phyloP scores from a whole-genome alignment of 2,888 invertebrate genomes.

The Anodontia alba region DNA sequence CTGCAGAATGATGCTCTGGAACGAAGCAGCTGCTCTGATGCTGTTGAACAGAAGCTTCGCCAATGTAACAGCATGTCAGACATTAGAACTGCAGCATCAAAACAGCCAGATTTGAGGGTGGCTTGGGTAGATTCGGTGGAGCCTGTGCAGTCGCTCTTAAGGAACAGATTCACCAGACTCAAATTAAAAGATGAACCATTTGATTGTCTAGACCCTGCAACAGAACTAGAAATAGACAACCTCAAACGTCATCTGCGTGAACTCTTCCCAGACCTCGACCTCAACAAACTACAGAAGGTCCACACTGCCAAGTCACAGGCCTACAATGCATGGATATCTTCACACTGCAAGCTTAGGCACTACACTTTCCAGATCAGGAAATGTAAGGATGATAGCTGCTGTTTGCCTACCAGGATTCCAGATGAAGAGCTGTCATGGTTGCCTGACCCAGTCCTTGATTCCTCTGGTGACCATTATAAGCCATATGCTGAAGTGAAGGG shows the following conservation, averaged over 20 bases:
- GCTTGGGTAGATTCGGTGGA: slow-evolving; percentile 19
- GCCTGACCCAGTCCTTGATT: slow-evolving; percentile 42
- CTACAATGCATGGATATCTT: slow-evolving; percentile 23
- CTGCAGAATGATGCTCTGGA: slow-evolving; percentile 50
- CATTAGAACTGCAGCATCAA: slow-evolving; percentile 14
- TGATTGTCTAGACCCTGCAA: slow-evolving; percentile 14
- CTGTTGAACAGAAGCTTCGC: slow-evolving; percentile 6
- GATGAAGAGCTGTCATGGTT: slow-evolving; percentile 30
- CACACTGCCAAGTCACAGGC: slow-evolving; percentile 26
- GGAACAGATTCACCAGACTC: slow-evolving; percentile 34
- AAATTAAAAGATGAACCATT: slow-evolving; percentile 41
- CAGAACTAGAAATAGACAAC: slow-evolving; percentile 33
- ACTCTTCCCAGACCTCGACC: slow-evolving; percentile 34
- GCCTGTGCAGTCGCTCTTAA: slow-evolving; percentile 8
- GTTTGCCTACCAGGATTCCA: slow-evolving; percentile 6
- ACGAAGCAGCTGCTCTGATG: background rate
- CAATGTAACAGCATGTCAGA: slow-evolving; percentile 17
- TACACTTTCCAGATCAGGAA: no score
- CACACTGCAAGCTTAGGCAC: slow-evolving; percentile 28
- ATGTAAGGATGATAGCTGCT: slow-evolving; percentile 28
- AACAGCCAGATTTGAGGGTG: no score
- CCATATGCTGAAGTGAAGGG: slow-evolving; percentile 20
- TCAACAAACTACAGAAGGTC: slow-evolving; percentile 22
- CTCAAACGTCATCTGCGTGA: slow-evolving; percentile 26
- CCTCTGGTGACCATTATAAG: slow-evolving; percentile 31